These are phyloP conservation scores for Bhutanitis thaidina DNA, from an alignment of 2,888 invertebrate species.

Conservation along the genomic window DNA sequence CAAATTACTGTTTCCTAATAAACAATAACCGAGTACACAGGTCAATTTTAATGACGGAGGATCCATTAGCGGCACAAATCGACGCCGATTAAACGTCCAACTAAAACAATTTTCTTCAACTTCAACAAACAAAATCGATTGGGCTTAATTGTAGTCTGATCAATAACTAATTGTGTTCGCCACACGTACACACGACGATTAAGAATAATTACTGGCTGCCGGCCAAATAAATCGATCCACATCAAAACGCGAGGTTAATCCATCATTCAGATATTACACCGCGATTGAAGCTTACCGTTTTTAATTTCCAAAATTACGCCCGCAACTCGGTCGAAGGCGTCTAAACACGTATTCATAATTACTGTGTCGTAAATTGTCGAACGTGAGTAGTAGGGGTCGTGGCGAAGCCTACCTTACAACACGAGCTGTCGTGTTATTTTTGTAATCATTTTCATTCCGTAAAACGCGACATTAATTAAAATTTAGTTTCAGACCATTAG, in stretches of 20 bases:
- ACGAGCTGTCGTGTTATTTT: conserved; percentile 72
- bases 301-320: conserved; percentile 77
- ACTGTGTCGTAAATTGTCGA: conserved; percentile 71
- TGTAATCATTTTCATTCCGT: conserved; percentile 77
- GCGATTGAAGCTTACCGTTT: conserved; percentile 76
- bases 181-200: conserved; percentile 73
- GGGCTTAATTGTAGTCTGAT: conserved; percentile 75
- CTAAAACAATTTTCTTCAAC: conserved; percentile 79
- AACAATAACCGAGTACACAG: conserved; percentile 46
- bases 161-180: conserved; percentile 79
- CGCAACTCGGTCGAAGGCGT: conserved; percentile 53
- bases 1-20: conserved; percentile 52
- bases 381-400: conserved; percentile 53
- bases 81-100: conserved; percentile 67
- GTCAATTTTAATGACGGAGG: conserved; percentile 58
- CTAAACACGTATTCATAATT: conserved; percentile 72
- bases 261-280: conserved; percentile 77
- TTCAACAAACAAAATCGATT: conserved; percentile 79
- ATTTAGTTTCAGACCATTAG: conserved; percentile 80
- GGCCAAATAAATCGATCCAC: conserved; percentile 78
- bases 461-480: conserved; percentile 80
- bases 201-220: conserved; percentile 78
- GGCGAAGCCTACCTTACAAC: conserved; percentile 38
- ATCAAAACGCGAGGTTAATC: conserved; percentile 77
- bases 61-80: conserved; percentile 71